These are phyloP conservation scores for Cardinalis cardinalis DNA, from an alignment of 2,113 vertebrate species.

Conservation along the genomic window DNA sequence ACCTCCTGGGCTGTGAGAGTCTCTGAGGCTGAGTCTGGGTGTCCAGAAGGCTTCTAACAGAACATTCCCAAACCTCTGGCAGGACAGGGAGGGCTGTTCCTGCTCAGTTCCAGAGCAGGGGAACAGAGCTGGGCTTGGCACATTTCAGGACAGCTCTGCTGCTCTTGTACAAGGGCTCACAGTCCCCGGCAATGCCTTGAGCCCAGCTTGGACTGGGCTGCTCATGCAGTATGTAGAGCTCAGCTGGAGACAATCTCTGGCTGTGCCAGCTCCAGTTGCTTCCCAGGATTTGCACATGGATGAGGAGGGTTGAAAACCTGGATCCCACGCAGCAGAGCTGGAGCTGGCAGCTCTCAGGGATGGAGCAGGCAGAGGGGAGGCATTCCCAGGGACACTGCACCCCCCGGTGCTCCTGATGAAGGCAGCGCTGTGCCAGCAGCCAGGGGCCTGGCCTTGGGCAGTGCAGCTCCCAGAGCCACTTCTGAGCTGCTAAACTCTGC, in stretches of 20 bases:
- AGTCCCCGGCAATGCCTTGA: background rate
- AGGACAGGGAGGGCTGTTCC: background rate
- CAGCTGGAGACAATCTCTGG: background rate
- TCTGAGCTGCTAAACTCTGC: background rate
- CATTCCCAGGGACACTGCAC: background rate
- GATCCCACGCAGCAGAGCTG: background rate
- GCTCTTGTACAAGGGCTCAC: background rate
- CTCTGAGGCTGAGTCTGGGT: background rate
- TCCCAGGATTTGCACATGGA: background rate
- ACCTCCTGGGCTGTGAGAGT: background rate
- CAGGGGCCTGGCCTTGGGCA: background rate
- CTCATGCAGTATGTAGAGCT: accelerated
- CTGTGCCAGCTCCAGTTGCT: background rate
- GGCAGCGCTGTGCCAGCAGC: background rate
- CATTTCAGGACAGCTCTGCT: background rate
- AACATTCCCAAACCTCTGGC: accelerated
- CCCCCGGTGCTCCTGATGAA: background rate
- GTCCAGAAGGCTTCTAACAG: accelerated
- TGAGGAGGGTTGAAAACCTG: background rate
- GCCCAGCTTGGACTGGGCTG: background rate
- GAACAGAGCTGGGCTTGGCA: background rate
- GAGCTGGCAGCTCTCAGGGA: background rate
- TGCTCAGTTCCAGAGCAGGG: background rate
- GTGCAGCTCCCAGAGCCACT: background rate
- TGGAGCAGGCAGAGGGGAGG: background rate